Percentiles rank a stretch among this genome's conserved stretches.
phyloP scores from a whole-genome alignment of 1,140 invertebrate species.

The Heliconius himera region DNA sequence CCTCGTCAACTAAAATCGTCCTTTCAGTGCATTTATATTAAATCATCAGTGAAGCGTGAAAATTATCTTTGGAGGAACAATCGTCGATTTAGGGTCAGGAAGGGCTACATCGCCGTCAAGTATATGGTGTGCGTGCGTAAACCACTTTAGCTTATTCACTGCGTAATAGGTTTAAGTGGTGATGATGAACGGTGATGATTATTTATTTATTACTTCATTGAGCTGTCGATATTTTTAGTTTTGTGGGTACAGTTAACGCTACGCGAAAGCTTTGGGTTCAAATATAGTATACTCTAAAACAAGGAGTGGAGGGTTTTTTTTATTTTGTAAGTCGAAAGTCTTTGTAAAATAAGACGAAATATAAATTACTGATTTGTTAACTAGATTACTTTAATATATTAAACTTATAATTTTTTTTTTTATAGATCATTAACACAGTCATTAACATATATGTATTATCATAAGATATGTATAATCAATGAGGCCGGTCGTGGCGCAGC shows the following conservation, averaged over 20 bases:
- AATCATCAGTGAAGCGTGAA: slow-evolving; percentile 44
- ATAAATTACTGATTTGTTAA: too few relatives aligned
- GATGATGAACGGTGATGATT: slow-evolving; percentile 10
- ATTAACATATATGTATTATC: too few relatives aligned
- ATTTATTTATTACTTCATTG: background rate
- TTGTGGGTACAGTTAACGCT: background rate
- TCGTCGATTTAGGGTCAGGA: slow-evolving; percentile 41
- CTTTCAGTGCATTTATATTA: slow-evolving; percentile 41
- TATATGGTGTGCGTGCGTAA: slow-evolving; percentile 35
- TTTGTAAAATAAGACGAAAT: too few relatives aligned
- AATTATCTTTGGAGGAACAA: slow-evolving; percentile 47
- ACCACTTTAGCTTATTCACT: slow-evolving; percentile 36
- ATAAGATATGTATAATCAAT: too few relatives aligned
- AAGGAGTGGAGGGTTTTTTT: too few relatives aligned
- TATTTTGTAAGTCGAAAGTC: too few relatives aligned
- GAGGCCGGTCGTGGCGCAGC: too few relatives aligned
- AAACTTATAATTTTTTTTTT: too few relatives aligned
- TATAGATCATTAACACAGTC: too few relatives aligned
- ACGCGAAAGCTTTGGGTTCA: too few relatives aligned
- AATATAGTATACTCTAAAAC: too few relatives aligned
- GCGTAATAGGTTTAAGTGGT: slow-evolving; percentile 30
- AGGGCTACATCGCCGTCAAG: slow-evolving; percentile 37
- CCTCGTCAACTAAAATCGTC: slow-evolving; percentile 38
- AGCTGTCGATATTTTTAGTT: background rate
- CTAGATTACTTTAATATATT: too few relatives aligned